These are phyloP conservation scores for Sphenodon punctatus DNA, from an alignment of 2,797 vertebrate species.

Conservation along the genomic window DNA sequence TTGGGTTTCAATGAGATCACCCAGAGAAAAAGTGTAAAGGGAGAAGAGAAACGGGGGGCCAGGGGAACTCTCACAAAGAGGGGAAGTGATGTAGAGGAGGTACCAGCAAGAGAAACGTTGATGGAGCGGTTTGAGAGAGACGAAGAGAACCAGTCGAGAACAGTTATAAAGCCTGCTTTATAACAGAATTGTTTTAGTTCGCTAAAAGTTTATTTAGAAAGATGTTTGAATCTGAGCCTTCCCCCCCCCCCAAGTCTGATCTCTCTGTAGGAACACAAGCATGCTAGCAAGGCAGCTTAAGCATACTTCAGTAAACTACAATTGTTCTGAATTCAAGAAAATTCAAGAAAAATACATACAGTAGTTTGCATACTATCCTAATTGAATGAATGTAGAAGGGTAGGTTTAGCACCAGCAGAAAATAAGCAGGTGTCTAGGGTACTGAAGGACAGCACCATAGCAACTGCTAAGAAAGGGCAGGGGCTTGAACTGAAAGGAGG, in stretches of 20 bases:
- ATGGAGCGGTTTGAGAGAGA: no score
- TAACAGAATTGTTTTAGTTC: neutral
- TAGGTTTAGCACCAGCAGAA: neutral
- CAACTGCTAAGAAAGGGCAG: no score
- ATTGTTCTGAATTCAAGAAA: neutral
- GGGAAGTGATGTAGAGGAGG: no score
- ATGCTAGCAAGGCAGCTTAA: neutral
- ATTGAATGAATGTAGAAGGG: neutral
- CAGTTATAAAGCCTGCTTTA: neutral
- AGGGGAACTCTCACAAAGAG: no score
- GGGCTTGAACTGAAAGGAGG: no score
- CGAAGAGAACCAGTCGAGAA: no score
- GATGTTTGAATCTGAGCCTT: neutral
- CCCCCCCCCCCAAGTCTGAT: neutral
- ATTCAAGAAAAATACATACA: accelerated
- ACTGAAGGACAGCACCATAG: no score
- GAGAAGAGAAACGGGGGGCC: no score
- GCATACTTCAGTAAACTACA: neutral
- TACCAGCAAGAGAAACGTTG: no score
- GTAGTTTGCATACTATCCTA: neutral
- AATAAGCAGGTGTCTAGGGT: neutral
- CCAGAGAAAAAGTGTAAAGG: no score
- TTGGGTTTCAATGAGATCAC: no score
- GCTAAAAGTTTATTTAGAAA: neutral
- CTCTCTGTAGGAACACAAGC: neutral